Percentiles rank a stretch among this genome's conserved stretches.
phyloP scores from a whole-genome alignment of 2,797 vertebrate species.

The Momotus momota region DNA sequence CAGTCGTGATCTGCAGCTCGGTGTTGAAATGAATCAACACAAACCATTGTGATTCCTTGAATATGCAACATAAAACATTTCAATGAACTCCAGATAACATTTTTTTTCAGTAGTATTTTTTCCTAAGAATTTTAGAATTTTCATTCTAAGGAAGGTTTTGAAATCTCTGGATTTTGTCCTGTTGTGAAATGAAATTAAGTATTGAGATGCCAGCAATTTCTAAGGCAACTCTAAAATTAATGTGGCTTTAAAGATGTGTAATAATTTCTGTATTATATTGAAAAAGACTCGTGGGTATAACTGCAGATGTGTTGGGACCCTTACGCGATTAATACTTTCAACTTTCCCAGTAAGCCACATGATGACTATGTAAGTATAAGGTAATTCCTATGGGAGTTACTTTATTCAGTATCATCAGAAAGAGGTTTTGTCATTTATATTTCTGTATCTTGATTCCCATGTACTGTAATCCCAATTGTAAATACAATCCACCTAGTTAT shows the following conservation, averaged over 20 bases:
- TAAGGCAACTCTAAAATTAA: background rate
- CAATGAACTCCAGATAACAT: background rate
- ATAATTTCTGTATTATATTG: background rate
- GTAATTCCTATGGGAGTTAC: background rate
- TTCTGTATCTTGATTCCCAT: conserved; percentile 34
- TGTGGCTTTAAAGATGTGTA: background rate
- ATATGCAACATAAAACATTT: conserved; percentile 13
- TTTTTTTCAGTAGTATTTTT: background rate
- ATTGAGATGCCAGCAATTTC: background rate
- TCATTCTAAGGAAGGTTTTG: background rate
- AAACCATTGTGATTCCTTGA: conserved; percentile 43
- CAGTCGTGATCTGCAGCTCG: background rate
- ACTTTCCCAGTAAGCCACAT: background rate
- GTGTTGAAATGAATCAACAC: conserved; percentile 42
- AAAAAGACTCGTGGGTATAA: background rate
- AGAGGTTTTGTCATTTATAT: conserved; percentile 37
- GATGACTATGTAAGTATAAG: background rate
- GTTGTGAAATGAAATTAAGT: background rate
- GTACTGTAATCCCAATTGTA: conserved; percentile 56
- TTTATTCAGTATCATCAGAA: conserved; percentile 21
- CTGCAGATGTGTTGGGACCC: background rate
- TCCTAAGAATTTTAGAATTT: background rate
- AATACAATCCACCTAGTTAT: conserved; percentile 56
- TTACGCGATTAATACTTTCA: background rate
- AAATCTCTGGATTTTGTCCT: background rate